A percentile compares a stretch with the other conserved stretches of the same genome.
Evolutionary conservation across 2,797 vertebrate species (phyloP).

Genomic region (Danio kyathit): DNA sequence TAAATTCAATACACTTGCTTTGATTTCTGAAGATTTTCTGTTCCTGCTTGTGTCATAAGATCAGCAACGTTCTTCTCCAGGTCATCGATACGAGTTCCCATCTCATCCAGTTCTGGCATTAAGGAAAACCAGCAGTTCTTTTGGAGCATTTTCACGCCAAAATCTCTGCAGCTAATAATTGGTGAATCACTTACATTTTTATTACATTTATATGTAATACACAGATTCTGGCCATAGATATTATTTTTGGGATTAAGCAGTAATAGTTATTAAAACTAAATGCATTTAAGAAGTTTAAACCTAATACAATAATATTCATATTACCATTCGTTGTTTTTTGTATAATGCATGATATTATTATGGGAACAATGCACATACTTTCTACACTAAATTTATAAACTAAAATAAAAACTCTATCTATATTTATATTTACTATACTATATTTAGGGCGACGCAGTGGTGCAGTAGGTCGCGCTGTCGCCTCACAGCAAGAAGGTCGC

Average conservation of each 20-base stretch:
- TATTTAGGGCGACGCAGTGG: no score
- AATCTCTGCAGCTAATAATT: neutral
- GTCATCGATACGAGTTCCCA: conserved; percentile 84
- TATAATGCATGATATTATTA: no score
- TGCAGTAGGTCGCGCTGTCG: no score
- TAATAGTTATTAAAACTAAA: neutral
- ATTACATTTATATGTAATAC: no score
- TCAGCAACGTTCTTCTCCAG: conserved; percentile 85
- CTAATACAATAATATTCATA: neutral
- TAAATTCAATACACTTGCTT: conserved; percentile 9
- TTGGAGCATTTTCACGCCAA: neutral
- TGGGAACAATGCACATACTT: no score
- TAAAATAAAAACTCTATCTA: no score
- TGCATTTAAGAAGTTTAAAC: neutral
- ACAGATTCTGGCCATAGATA: no score
- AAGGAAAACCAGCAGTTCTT: conserved; percentile 68
- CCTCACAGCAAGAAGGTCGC: no score
- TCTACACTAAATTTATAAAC: no score
- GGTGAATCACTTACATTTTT: neutral
- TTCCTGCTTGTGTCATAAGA: conserved; percentile 87
- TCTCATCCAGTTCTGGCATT: conserved; percentile 86
- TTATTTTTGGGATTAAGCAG: no score
- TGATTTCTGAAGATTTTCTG: conserved; percentile 76
- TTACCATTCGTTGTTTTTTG: no score
- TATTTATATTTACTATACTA: no score